Base-by-base conservation (phyloP, 2,797 vertebrate species). In the Mormyrus hasselquistii region DNA sequence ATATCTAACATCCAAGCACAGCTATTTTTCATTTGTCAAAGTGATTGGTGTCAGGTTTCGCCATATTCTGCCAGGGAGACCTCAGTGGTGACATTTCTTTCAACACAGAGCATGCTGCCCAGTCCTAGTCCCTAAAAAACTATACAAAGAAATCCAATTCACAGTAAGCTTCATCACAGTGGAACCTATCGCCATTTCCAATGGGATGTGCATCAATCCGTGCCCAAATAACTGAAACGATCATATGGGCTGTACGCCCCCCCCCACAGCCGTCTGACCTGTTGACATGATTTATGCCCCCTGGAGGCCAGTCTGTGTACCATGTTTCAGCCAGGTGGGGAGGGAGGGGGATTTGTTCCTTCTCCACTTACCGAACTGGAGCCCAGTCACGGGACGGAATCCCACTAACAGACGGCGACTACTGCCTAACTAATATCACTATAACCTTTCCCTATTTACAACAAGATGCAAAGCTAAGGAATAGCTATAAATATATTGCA, bases 401-500 rank as follows among this genome's bases (percentile, higher is more conserved):
- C 82, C 89, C 91, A 89, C 91, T 89, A 90, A 90, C 89, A 90
- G 89, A 89, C 89, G 16, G 69, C 88, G 87, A 88, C 44, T 83
- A 88, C 89, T 57, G 86, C 82, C 90, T 5, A 34, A 82, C 79
- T 50, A 85, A 90, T 91, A 92, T 89, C 89, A 53, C 88, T 88
- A 88, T 90, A 90, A 92, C 91, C 91, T 92, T 93, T 93, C 93
- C 93, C 93, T 91, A 89, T 94, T 92, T 94, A 92, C 93, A 94
- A 91, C 93, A 92, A 93, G 92, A 93, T 94, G 94, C 94, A 92
- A 92, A 92, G 93, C 95, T 94, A 94, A 94, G 95, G 91, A 91
- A 91, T 88, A 92, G 90, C 94, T 95, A 96, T 94, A 95, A 95
- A 96, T 96, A 95, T 91, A 91, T 88, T 12, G 53, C 25, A 73